phyloP scores from a whole-genome alignment of 2,888 invertebrate species.

The Phragmatobia fuliginosa region DNA sequence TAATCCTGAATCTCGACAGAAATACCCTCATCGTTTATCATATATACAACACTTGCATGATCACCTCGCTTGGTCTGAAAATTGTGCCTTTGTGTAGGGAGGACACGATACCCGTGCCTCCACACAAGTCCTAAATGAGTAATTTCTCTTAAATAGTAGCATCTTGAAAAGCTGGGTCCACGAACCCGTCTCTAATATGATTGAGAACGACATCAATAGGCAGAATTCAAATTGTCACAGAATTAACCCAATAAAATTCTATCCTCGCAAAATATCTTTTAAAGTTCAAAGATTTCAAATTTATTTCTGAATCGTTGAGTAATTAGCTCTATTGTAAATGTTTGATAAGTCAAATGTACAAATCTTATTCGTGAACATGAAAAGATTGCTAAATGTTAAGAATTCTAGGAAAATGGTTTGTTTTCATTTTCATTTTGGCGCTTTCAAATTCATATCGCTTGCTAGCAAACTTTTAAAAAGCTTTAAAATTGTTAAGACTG shows the following conservation, averaged over 20 bases:
- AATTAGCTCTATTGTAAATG: slow-evolving; percentile 28
- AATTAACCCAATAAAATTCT: not conserved
- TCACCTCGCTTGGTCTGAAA: too few relatives aligned
- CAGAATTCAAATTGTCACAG: not conserved
- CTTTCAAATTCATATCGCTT: slow-evolving; percentile 8
- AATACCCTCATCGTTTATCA: too few relatives aligned
- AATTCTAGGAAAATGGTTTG: slow-evolving; percentile 23
- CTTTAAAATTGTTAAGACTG: slow-evolving; percentile 25
- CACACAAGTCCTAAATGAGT: too few relatives aligned
- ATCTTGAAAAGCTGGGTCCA: too few relatives aligned
- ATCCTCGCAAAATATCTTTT: slow-evolving; percentile 2
- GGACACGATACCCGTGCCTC: too few relatives aligned
- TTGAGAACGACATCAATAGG: too few relatives aligned
- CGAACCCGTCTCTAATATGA: too few relatives aligned
- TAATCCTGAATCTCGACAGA: too few relatives aligned
- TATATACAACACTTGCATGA: too few relatives aligned
- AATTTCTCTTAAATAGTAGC: too few relatives aligned
- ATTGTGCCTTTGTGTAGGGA: too few relatives aligned
- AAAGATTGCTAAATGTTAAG: slow-evolving; percentile 26
- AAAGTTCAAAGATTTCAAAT: slow-evolving; percentile 7
- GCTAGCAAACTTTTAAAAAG: slow-evolving; percentile 33
- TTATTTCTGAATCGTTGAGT: slow-evolving; percentile 27
- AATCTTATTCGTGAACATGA: slow-evolving; percentile 25
- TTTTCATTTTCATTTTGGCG: slow-evolving; percentile 23
- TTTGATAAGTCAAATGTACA: slow-evolving; percentile 24